Base-by-base conservation (phyloP, 1,140 invertebrate species). In the Drosophila malerkotliana region DNA sequence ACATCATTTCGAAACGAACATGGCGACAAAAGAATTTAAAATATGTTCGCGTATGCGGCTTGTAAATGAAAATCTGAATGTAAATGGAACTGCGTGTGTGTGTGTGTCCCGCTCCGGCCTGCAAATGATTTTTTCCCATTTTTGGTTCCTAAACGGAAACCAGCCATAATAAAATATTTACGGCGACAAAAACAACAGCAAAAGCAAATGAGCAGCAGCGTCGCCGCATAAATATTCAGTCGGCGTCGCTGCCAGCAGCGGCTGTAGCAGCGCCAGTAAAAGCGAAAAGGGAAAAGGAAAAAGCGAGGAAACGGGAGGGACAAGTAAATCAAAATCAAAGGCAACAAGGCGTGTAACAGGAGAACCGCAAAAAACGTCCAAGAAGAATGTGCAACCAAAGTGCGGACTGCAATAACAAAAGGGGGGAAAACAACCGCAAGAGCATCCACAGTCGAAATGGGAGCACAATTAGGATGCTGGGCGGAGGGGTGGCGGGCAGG, bases 131-230 rank as follows among this genome's bases (percentile, higher is more conserved):
- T 74, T 59, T 63, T 32, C 57, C 71, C 69, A 62, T 75, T 89
- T 88, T 89, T 73, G 79, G 79, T 89, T 88, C 77, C 84, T 87
- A 89, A 88, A 89, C 83, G 84, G 85, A 89, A 89, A 90, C 84
- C 75, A 89, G 74, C 77, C 84, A 84, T 89, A 89, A 84, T 89
- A 89, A 89, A 88, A 84, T 80, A 84, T 88, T 84, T 84, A 89
- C 84, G 89, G 58, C 78, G 71, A 75, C 66, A 68, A 63, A 47
- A 74, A 32, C 57, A 64, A 39, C 45, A 59, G 34, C 55, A 66
- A 15, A 34, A 76, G 44, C 41, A 72, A 47, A 72, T 58, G 54
- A 59, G 48, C 54, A 75, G 48, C 45, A 57, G 39, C 52, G 26
- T 9, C 28, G 79, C 56, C 53, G 58, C 77, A 67, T 62, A 72